Evolutionary conservation across 2,113 vertebrate species (phyloP), one percentile per base, ranked within the genome.

Genomic region (Pampusana beccarii): DNA sequence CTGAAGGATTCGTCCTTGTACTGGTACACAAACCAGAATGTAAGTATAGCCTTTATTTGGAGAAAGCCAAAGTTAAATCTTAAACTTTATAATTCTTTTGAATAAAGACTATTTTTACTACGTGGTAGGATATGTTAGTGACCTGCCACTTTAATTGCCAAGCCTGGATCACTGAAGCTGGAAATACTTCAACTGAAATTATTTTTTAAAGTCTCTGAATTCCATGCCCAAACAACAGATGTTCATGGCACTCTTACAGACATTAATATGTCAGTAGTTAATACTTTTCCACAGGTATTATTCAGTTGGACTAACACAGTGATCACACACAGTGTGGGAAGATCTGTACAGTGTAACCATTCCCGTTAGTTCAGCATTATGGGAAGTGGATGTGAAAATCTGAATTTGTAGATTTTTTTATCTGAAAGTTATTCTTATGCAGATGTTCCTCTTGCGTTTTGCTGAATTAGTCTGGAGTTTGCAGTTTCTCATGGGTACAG

Each of bases 21-120:
- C 98, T 99, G 98, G 99, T 99, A 99, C 96, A 99, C 98, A 82
- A 98, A 99, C 96, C 99, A 99, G 97, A 99, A 99, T 11, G 99
- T 99, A 96, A 99, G 99, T 97, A 80, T 3, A 3, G 1, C 7
- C 5, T 24, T 0, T 28, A 15, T 44, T 58, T n/a, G 23, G n/a
- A 58, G 42, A 60, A 40, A 70, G 36, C 2, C 16, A 64, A 72
- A 75, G 69, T 60, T 40, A 75, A 86, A 67, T 21, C 25, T 90
- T 53, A 13, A 65, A 3, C 13, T 79, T 90, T 80, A 5, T 12
- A 2, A 34, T 58, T 86, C 20, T n/a, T 66, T 65, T n/a, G 8
- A n/a, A 38, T 50, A 6, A 82, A 80, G 11, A 64, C 31, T 36
- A 1, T n/a, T 85, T 71, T 62, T 31, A 17, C 62, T 50, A 62